Percentiles rank a stretch among this genome's conserved stretches.
phyloP scores from a whole-genome alignment of 2,888 invertebrate genomes.

The Sympetrum striolatum region DNA sequence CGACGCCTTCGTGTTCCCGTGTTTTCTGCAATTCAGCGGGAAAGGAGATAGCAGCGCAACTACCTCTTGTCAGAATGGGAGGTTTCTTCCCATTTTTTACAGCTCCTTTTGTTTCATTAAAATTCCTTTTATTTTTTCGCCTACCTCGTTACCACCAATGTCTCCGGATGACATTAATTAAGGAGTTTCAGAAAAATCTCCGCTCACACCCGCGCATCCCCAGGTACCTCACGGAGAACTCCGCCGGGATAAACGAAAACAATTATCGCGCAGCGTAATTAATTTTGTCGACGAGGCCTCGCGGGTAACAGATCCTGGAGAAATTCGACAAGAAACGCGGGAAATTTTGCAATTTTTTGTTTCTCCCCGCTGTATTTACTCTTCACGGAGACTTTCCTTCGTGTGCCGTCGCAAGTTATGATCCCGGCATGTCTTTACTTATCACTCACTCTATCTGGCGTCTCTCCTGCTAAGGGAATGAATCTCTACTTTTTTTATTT shows the following conservation, averaged over 20 bases:
- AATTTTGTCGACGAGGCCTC: background rate
- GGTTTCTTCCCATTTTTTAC: background rate
- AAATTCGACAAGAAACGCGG: background rate
- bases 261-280: background rate
- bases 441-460: background rate
- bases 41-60: background rate
- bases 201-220: background rate
- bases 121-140: background rate
- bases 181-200: background rate
- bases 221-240: background rate
- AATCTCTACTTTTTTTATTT: background rate
- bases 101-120: background rate
- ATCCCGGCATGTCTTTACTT: background rate
- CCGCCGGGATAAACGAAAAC: background rate
- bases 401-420: background rate
- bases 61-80: background rate
- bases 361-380: too few species aligned
- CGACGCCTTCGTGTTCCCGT: slow-evolving; percentile 17
- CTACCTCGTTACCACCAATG: background rate
- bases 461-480: background rate
- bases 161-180: background rate
- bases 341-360: background rate
- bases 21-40: background rate
- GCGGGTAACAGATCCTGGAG: background rate
- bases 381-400: background rate